Conservation (phyloP, 2,888 invertebrate genomes). For the Serripes groenlandicus region DNA sequence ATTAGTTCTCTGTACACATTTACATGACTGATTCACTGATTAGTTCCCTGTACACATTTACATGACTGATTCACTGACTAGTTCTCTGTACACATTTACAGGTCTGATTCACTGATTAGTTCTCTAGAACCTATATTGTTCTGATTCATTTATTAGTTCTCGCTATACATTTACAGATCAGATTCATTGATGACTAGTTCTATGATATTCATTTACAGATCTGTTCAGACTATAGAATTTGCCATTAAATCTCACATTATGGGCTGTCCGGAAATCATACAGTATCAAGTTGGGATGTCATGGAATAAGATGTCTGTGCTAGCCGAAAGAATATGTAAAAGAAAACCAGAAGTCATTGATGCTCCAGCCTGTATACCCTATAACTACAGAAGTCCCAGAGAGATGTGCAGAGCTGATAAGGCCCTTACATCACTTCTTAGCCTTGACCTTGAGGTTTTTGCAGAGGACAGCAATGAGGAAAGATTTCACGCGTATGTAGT, state of each 20-base stretch:
- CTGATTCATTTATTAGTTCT: too few relatives aligned
- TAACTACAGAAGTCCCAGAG: background rate
- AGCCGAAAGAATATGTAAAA: conserved; percentile 11
- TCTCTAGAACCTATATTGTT: too few relatives aligned
- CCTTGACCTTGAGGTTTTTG: conserved; percentile 30
- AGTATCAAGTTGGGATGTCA: background rate
- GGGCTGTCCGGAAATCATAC: conserved; percentile 13
- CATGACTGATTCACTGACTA: too few relatives aligned
- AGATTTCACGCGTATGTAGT: conserved; percentile 58
- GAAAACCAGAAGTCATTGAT: background rate
- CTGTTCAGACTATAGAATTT: conserved; percentile 19
- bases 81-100: too few relatives aligned
- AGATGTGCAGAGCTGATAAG: conserved; percentile 16
- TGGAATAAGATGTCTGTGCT: conserved; percentile 11
- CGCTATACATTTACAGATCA: too few relatives aligned
- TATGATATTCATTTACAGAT: conserved; percentile 26
- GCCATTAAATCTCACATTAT: background rate
- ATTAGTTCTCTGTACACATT: too few relatives aligned
- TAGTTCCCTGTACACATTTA: too few relatives aligned
- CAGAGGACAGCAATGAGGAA: conserved; percentile 25
- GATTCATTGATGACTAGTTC: too few relatives aligned
- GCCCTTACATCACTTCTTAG: conserved; percentile 26
- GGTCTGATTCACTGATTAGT: too few relatives aligned
- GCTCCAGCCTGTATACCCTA: conserved; percentile 30
- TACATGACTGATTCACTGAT: too few relatives aligned